A percentile compares a stretch with the other conserved stretches of the same genome.
These are phyloP conservation scores for Molossus molossus DNA, from an alignment of 2,797 vertebrate species.

Conservation along the genomic window DNA sequence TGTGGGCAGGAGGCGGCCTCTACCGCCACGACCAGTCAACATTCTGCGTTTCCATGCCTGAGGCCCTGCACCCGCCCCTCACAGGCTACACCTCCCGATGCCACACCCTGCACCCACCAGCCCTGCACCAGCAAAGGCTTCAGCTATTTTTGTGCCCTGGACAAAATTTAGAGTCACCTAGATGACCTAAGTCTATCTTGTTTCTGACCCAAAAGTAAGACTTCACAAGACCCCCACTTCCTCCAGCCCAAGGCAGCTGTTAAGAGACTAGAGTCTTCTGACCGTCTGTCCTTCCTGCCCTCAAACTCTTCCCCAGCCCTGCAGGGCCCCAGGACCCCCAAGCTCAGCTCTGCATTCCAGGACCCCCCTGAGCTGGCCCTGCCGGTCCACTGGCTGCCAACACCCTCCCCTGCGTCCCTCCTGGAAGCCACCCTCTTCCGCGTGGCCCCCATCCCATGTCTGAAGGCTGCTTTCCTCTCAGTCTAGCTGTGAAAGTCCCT, in stretches of 20 bases:
- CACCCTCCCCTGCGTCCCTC: neutral
- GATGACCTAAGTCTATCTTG: conserved; percentile 57
- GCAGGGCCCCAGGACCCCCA: neutral
- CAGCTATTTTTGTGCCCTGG: neutral
- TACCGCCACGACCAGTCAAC: neutral
- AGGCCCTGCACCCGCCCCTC: neutral
- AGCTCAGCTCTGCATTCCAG: neutral
- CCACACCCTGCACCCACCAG: neutral
- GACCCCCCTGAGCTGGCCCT: too few species aligned
- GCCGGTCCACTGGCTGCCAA: neutral
- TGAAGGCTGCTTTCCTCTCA: neutral
- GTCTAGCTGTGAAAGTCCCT: neutral
- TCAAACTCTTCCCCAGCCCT: neutral
- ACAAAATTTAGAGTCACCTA: conserved; percentile 60
- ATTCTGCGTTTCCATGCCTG: neutral
- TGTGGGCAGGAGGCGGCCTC: neutral
- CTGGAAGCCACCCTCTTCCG: neutral
- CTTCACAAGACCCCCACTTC: conserved; percentile 4
- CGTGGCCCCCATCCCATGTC: neutral
- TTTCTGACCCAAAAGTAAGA: conserved; percentile 59
- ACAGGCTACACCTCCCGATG: neutral
- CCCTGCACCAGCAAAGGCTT: neutral
- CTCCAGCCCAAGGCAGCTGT: neutral
- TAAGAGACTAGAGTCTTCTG: neutral
- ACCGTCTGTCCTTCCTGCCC: neutral